phyloP scores from a whole-genome alignment of 2,113 vertebrate genomes.

The Gymnorhina tibicen region DNA sequence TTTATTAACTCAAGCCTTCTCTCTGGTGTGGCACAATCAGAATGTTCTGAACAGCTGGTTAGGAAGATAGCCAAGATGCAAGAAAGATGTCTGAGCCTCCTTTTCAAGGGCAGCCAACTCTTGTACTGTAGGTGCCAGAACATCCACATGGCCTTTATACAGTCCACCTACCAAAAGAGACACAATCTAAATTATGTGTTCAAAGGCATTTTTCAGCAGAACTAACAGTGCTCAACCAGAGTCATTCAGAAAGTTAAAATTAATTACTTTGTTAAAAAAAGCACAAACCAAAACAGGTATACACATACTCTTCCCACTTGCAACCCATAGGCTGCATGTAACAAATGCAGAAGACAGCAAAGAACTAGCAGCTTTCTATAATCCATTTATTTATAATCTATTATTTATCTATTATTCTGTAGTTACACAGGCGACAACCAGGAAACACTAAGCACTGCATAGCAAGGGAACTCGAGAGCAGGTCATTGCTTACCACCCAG shows the following conservation, averaged over 20 bases:
- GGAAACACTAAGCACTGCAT: background rate
- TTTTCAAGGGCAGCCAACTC: constrained; percentile 92
- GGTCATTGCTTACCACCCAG: constrained; percentile 75
- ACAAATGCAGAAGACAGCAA: background rate
- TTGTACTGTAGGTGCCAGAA: constrained; percentile 91
- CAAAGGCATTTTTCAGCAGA: background rate
- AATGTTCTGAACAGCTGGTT: constrained; percentile 96
- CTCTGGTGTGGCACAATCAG: constrained; percentile 63
- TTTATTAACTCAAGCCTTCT: constrained; percentile 28
- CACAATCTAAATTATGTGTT: background rate
- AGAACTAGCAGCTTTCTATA: background rate
- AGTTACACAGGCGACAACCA: background rate
- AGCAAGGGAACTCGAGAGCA: background rate
- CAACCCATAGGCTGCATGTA: background rate
- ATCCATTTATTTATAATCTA: background rate
- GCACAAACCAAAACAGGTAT: background rate
- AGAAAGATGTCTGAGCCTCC: constrained; percentile 96
- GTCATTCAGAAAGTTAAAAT: background rate
- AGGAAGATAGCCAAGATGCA: constrained; percentile 92
- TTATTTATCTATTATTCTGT: background rate
- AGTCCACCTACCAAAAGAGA: constrained; percentile 79
- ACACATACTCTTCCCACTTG: background rate
- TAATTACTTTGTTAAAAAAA: background rate
- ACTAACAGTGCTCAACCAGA: background rate
- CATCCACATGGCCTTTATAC: constrained; percentile 95